Evolutionary conservation across 2,888 invertebrate species (phyloP), one percentile per base, ranked within the genome.

Genomic region (Hydropsyche betteni): DNA sequence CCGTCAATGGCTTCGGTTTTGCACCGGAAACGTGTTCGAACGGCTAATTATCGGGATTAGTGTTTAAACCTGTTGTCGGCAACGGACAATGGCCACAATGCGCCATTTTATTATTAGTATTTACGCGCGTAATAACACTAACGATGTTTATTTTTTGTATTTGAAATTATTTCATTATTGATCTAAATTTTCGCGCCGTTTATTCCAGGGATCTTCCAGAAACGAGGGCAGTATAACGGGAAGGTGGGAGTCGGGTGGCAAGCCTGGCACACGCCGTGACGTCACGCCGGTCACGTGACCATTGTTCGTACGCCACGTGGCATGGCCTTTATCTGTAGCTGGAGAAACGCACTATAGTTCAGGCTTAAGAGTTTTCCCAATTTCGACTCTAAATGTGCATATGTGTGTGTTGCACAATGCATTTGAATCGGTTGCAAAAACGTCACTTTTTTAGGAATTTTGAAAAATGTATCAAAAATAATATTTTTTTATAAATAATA

Each of bases 241-340:
- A 53, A 52, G 33, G 53, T 12, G 34, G 5, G 8, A 55, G 16
- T 5, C n/a, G 8, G 5, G 5, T 14, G 6, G 44, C 44, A 44
- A 4, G 10, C 44, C 12, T 8, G 55, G 70, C 76, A 76, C 76
- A 75, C 74, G 78, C 50, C 75, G 68, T 76, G 75, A 74, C 77
- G 75, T 75, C 64, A 51, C 74, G 75, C 58, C 8, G 55, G 71
- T 52, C 77, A 76, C 75, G 74, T 75, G 78, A n/a, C 76, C 51
- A 74, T 73, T 75, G 79, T 75, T 69, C 72, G 16, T 6, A 55
- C 6, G 84, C 1, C 84, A 84, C 0, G 83, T 83, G 80, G 80
- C 53, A 81, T 80, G 80, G 80, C 68, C 74, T 77, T 78, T 77
- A 79, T 77, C 77, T 69, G 36, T 33, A 71, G 68, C 72, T 64